Evolutionary conservation across 2,888 invertebrate genomes (phyloP), one percentile per base, ranked within the genome.

Genomic region (Heliconius ethilla): DNA sequence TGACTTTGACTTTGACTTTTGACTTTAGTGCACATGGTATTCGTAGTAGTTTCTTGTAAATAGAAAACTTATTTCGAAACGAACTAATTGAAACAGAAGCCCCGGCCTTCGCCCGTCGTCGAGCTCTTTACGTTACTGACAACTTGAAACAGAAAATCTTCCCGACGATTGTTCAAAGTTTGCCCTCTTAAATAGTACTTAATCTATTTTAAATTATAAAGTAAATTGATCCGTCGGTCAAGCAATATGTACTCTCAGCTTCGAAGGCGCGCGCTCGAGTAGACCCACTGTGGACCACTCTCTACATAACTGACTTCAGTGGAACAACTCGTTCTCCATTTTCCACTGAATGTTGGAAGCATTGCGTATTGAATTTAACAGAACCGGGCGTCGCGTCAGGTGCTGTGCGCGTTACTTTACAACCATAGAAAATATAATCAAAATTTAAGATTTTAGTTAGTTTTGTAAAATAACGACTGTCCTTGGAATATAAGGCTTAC

Each of bases 41-140:
- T 33, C 7, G 37, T n/a, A 22, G 67, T 11, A 67, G 67, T 70
- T 72, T 55, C 33, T 33, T 13, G 55, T 29, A 70, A 72, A 55
- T 7, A 27, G 40, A 69, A 29, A 29, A 22, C 22, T 55, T 55
- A 18, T 29, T 55, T 70, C 29, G 33, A 33, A 55, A n/a, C 6
- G 33, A 72, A 72, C 33, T 55, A 72, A 77, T 79, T 77, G 77
- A 75, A 75, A 77, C 73, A 79, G 67, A 63, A 77, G 62, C 37
- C 79, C 63, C 67, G 77, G 55, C 69, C 69, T 79, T 79, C 67
- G 75, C 75, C 75, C 75, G 33, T 79, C 79, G 51, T 11, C 29
- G 37, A 33, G 75, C 77, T 77, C 77, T 75, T 70, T 27, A 40
- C 77, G 33, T 67, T 76, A 70, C 51, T 70, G 76, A 74, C 65